A percentile compares a stretch with the other conserved stretches of the same genome.
These are phyloP conservation scores for Macrobrachium nipponense DNA, from an alignment of 1,140 invertebrate genomes.

Conservation along the genomic window DNA sequence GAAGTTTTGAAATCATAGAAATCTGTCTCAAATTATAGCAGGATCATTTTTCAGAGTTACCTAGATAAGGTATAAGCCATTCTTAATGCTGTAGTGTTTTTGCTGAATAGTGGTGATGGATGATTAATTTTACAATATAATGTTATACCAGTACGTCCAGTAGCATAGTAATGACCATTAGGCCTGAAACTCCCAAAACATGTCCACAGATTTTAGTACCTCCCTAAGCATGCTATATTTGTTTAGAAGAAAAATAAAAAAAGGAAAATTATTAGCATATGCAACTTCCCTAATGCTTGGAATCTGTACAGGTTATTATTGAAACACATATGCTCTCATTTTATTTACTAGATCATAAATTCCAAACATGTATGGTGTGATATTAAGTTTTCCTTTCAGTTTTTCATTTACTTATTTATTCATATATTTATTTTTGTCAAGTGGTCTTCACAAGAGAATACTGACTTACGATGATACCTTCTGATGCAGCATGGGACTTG, in stretches of 20 bases:
- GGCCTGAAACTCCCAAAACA: slow-evolving; percentile 28
- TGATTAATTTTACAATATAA: slow-evolving; percentile 35
- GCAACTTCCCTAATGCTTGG: slow-evolving; percentile 33
- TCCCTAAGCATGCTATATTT: slow-evolving; percentile 56
- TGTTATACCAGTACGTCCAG: slow-evolving; percentile 58
- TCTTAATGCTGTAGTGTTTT: slow-evolving; percentile 43
- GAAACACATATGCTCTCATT: slow-evolving; percentile 34
- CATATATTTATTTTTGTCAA: too few species aligned
- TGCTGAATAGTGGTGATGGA: slow-evolving; percentile 56
- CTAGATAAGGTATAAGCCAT: slow-evolving; percentile 44
- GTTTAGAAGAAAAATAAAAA: slow-evolving; percentile 31
- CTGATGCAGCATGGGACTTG: too few species aligned
- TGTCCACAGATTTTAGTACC: slow-evolving; percentile 58
- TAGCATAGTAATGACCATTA: slow-evolving; percentile 46
- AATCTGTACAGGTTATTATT: slow-evolving; percentile 35
- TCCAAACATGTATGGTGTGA: slow-evolving; percentile 12
- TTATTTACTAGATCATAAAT: neutral
- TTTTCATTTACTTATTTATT: neutral
- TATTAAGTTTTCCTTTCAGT: neutral
- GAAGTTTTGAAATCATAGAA: slow-evolving; percentile 51
- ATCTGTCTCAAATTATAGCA: slow-evolving; percentile 24
- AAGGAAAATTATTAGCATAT: slow-evolving; percentile 9
- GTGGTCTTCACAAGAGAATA: too few species aligned
- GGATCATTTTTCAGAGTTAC: slow-evolving; percentile 39
- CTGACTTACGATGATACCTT: too few species aligned